phyloP scores from a whole-genome alignment of 2,888 invertebrate genomes.

The Nephrotoma appendiculata region DNA sequence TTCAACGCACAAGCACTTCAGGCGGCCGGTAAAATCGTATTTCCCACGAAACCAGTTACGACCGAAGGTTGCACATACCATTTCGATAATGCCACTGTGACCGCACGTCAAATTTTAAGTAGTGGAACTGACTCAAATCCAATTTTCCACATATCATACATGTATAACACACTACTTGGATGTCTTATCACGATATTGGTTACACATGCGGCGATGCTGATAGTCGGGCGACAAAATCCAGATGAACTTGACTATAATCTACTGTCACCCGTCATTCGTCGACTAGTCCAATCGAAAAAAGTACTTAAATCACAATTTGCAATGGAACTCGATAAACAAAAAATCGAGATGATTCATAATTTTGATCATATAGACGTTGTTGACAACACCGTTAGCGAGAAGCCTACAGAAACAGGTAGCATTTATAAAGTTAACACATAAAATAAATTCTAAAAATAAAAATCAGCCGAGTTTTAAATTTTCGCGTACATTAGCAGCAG shows the following conservation, averaged over 20 bases:
- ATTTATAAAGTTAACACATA: neutral
- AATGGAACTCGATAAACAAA: neutral
- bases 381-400: neutral
- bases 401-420: neutral
- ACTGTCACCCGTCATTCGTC: neutral
- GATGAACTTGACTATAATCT: neutral
- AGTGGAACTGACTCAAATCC: neutral
- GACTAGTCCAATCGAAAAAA: neutral
- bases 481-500: neutral
- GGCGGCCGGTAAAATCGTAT: slow-evolving; percentile 41
- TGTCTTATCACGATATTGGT: neutral
- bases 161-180: neutral
- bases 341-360: neutral
- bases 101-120: neutral
- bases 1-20: slow-evolving; percentile 40
- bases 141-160: neutral
- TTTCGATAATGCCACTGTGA: slow-evolving; percentile 11
- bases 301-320: neutral
- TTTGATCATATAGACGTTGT: neutral
- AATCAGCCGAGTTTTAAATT: neutral
- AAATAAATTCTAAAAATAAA: neutral
- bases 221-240: neutral
- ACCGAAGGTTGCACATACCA: slow-evolving; percentile 34
- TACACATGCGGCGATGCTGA: neutral
- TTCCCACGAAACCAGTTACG: slow-evolving; percentile 38